Evolutionary conservation across 2,888 invertebrate genomes (phyloP).

Genomic region (Norana najaformis): DNA sequence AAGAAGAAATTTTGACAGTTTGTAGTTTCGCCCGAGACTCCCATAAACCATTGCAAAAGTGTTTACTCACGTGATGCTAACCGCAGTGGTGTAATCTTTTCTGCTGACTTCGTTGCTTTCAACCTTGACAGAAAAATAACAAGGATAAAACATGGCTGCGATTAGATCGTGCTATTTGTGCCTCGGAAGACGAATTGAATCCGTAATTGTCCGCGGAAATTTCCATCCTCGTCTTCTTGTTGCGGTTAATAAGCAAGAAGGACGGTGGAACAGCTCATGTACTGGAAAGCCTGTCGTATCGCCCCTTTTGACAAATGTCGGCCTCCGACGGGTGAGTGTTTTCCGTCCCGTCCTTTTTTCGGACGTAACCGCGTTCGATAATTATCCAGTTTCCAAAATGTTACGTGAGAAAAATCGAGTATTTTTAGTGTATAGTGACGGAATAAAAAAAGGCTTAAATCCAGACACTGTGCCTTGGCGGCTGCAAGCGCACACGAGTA

Average conservation of each 20-base stretch:
- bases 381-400: neutral
- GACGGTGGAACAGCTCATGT: neutral
- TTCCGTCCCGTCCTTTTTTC: neutral
- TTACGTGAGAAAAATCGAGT: neutral
- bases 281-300: neutral
- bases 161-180: neutral
- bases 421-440: neutral
- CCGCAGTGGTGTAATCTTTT: neutral
- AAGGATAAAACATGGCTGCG: neutral
- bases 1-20: too few species aligned
- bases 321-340: neutral
- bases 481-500: too few species aligned
- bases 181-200: neutral
- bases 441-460: neutral
- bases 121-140: neutral
- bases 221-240: neutral
- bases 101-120: neutral
- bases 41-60: neutral
- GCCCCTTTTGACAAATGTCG: neutral
- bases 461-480: too few species aligned
- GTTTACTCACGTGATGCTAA: neutral
- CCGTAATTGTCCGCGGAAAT: constrained; percentile 6
- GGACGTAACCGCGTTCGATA: neutral
- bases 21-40: too few species aligned
- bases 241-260: neutral